Percentiles rank a stretch among this genome's conserved stretches.
These are phyloP conservation scores for Agonopterix arenella DNA, from an alignment of 2,888 invertebrate genomes.

Conservation along the genomic window DNA sequence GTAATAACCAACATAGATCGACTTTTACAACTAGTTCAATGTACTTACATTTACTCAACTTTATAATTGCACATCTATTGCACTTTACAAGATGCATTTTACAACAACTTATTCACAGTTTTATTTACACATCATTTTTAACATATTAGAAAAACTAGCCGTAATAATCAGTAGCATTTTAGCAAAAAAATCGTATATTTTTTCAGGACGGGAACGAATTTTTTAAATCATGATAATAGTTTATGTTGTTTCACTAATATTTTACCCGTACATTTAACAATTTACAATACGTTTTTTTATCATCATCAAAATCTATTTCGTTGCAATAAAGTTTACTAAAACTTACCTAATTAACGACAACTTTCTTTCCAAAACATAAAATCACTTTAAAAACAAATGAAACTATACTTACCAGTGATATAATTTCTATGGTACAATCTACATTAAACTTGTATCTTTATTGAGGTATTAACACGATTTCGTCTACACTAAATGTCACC, in stretches of 20 bases:
- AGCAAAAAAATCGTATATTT: constrained; percentile 52
- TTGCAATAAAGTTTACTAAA: constrained; percentile 31
- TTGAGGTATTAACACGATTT: constrained; percentile 13
- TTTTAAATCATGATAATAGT: constrained; percentile 19
- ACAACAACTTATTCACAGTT: constrained; percentile 72
- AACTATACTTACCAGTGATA: too few species aligned
- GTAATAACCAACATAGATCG: constrained; percentile 56
- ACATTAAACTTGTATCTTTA: neutral
- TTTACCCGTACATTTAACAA: constrained; percentile 17
- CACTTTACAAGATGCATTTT: constrained; percentile 73
- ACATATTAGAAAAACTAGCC: too few species aligned
- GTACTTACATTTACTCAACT: constrained; percentile 67
- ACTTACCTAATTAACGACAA: constrained; percentile 15
- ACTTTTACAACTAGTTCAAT: constrained; percentile 40
- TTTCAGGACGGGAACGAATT: constrained; percentile 63
- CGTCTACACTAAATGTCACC: neutral
- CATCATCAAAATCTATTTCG: constrained; percentile 40
- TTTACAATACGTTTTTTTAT: constrained; percentile 30
- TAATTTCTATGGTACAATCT: neutral
- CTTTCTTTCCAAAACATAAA: constrained; percentile 16
- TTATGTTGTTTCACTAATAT: constrained; percentile 12
- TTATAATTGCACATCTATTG: constrained; percentile 72
- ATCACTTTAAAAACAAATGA: too few species aligned
- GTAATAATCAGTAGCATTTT: constrained; percentile 3
- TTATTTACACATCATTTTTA: constrained; percentile 26